phyloP scores from a whole-genome alignment of 2,113 vertebrate genomes.

The Pollimyrus isidori region DNA sequence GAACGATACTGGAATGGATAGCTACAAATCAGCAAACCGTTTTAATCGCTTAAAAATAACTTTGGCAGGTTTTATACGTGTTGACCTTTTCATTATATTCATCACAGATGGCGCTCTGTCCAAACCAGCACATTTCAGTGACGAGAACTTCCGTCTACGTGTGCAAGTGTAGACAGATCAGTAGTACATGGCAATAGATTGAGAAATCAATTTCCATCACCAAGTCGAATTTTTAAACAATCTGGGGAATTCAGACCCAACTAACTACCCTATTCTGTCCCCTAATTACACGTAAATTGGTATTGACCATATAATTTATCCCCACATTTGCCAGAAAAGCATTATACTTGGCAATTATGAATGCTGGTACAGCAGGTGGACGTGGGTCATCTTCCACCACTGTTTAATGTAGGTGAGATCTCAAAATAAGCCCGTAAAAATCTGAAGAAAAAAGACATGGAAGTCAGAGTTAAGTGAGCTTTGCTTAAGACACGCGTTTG shows the following conservation, averaged over 20 bases:
- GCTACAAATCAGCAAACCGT: not conserved
- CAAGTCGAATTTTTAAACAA: not conserved
- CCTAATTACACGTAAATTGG: conserved; percentile 2
- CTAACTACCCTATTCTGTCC: not conserved
- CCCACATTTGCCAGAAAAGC: not conserved
- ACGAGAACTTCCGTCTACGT: not conserved
- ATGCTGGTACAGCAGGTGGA: not conserved
- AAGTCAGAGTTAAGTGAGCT: not conserved
- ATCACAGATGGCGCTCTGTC: not conserved
- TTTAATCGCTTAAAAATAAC: not conserved
- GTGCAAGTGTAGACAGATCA: not conserved
- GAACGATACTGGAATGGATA: not conserved
- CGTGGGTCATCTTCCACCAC: too few species aligned
- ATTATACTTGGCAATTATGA: not conserved
- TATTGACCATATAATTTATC: not conserved
- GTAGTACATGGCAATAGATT: not conserved
- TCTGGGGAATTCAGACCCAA: not conserved
- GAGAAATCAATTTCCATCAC: conserved; percentile 10
- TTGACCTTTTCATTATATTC: not conserved
- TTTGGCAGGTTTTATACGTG: not conserved
- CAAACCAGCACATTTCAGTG: not conserved
- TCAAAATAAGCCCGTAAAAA: not conserved
- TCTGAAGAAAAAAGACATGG: not conserved
- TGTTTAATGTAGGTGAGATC: not conserved
- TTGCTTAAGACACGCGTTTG: not conserved